Percentiles rank a stretch among this genome's conserved stretches.
phyloP scores from a whole-genome alignment of 2,888 invertebrate genomes.

The Stictocephala bisonia region DNA sequence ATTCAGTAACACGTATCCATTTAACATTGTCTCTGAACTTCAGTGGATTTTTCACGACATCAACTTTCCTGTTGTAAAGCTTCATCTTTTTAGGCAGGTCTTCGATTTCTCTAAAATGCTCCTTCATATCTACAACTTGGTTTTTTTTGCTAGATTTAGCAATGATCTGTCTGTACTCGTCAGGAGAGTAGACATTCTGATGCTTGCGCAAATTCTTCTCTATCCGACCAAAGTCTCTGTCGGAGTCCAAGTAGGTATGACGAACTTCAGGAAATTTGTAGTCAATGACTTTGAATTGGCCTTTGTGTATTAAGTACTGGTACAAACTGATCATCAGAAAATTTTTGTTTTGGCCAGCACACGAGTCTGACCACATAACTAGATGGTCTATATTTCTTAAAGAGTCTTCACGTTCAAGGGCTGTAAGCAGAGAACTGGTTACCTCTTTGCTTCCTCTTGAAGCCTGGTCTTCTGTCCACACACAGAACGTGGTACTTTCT shows the following conservation, averaged over 20 bases:
- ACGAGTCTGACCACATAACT: constrained; percentile 49
- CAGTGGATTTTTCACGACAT: constrained; percentile 30
- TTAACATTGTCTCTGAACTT: constrained; percentile 40
- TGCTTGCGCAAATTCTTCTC: constrained; percentile 60
- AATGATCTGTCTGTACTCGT: constrained; percentile 59
- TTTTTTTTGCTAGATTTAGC: constrained; percentile 52
- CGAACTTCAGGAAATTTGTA: constrained; percentile 62
- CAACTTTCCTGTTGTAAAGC: constrained; percentile 32
- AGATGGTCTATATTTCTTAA: constrained; percentile 56
- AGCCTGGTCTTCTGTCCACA: constrained; percentile 55
- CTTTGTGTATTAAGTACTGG: constrained; percentile 55
- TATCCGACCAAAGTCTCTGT: constrained; percentile 61
- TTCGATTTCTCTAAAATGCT: constrained; percentile 51
- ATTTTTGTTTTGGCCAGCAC: constrained; percentile 48
- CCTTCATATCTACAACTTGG: constrained; percentile 55
- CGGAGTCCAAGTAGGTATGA: constrained; percentile 61
- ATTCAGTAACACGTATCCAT: constrained; percentile 36
- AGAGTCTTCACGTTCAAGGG: constrained; percentile 33
- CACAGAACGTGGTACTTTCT: constrained; percentile 46
- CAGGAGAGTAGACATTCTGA: constrained; percentile 57
- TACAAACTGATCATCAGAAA: constrained; percentile 42
- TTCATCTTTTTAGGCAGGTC: constrained; percentile 26
- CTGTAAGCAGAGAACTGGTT: constrained; percentile 46
- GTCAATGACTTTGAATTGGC: constrained; percentile 59
- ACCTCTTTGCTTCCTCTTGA: constrained; percentile 48